phyloP scores from a whole-genome alignment of 2,888 invertebrate genomes.

The Diachrysia chrysitis region DNA sequence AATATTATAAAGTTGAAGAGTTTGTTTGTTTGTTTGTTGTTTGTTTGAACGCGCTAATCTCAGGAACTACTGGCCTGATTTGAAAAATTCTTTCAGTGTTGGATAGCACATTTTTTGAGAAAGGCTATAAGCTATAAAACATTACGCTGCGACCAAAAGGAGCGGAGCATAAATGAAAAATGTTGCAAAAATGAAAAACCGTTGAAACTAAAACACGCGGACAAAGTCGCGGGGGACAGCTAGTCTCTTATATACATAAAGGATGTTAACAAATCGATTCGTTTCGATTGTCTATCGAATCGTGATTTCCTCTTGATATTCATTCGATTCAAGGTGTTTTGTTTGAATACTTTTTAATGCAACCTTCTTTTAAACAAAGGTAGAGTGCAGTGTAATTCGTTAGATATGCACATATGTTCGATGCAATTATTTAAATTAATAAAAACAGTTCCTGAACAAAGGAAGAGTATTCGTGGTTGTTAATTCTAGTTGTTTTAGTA shows the following conservation, averaged over 20 bases:
- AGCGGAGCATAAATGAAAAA: no score
- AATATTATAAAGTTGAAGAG: no score
- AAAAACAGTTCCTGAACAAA: neutral
- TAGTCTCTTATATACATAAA: conserved; percentile 67
- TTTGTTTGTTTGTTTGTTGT: no score
- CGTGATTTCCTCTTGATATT: conserved; percentile 75
- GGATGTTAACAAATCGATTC: conserved; percentile 72
- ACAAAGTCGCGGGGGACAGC: no score
- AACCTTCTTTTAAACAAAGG: conserved; percentile 59
- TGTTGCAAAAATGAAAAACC: no score
- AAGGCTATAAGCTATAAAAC: no score
- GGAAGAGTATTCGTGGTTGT: neutral
- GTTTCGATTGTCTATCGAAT: conserved; percentile 70
- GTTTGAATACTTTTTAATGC: conserved; percentile 59
- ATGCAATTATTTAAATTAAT: conserved; percentile 1
- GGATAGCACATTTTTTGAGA: no score
- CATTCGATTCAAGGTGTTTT: conserved; percentile 64
- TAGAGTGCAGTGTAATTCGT: conserved; percentile 10
- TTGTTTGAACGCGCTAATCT: no score
- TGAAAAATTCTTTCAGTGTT: no score
- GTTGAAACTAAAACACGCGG: no score
- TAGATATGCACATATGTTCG: conserved; percentile 3
- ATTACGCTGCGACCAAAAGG: no score
- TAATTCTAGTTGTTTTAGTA: neutral
- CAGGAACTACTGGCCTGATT: no score